Percentiles rank a stretch among this genome's conserved stretches.
Conservation (phyloP, 2,797 vertebrate species). For the Myiotriccus ornatus region DNA sequence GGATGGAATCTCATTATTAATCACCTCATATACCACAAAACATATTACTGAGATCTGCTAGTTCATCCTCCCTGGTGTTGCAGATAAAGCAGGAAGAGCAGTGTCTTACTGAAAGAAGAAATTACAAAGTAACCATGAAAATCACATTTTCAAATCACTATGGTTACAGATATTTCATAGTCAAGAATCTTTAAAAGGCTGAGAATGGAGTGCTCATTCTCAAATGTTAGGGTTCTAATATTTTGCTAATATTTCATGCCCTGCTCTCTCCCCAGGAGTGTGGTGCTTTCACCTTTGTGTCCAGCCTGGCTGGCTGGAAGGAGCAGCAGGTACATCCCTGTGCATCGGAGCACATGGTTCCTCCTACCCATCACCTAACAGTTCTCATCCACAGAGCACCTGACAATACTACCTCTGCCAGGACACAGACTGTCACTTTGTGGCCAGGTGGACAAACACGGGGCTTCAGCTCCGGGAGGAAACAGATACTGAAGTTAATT, state of each 20-base stretch:
- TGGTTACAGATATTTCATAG: background rate
- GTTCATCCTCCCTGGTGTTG: background rate
- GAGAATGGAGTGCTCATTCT: background rate
- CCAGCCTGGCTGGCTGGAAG: background rate
- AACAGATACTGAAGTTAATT: background rate
- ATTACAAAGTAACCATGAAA: background rate
- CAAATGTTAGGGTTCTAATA: background rate
- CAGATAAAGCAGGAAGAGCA: background rate
- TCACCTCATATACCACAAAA: background rate
- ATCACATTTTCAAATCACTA: background rate
- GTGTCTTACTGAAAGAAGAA: background rate
- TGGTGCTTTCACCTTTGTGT: background rate
- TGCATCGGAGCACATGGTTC: background rate
- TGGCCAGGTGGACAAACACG: background rate
- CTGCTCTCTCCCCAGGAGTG: fast-evolving
- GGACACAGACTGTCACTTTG: background rate
- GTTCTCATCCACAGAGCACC: background rate
- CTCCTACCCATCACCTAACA: background rate
- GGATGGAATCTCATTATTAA: background rate
- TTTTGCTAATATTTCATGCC: background rate
- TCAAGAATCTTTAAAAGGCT: background rate
- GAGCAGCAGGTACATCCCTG: background rate
- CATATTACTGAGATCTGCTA: background rate
- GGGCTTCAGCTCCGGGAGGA: background rate
- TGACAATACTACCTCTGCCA: background rate